These are phyloP conservation scores for Echinops telfairi DNA, from an alignment of 2,113 vertebrate genomes.

Conservation along the genomic window DNA sequence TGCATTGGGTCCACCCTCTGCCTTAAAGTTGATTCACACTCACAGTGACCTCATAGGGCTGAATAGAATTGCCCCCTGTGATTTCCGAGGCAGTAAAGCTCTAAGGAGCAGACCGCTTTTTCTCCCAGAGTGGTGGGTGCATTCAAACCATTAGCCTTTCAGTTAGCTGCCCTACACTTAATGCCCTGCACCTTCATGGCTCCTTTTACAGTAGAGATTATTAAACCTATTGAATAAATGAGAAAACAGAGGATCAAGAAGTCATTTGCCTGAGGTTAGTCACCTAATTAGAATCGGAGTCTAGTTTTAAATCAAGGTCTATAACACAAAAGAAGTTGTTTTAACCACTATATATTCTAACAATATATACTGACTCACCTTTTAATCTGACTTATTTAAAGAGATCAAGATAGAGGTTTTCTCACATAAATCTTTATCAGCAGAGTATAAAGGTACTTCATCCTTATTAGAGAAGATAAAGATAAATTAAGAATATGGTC, in stretches of 20 bases:
- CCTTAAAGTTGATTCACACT: too few relatives aligned
- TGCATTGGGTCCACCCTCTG: too few relatives aligned
- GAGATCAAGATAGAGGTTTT: neutral
- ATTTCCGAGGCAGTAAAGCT: too few relatives aligned
- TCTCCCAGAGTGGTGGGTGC: too few relatives aligned
- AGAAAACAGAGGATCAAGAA: constrained; percentile 6
- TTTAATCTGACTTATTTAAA: constrained; percentile 51
- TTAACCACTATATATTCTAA: neutral
- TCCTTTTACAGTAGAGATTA: neutral
- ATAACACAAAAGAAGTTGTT: neutral
- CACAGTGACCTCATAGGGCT: too few relatives aligned
- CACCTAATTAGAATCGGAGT: neutral
- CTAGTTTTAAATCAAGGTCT: constrained; percentile 14
- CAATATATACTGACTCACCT: neutral
- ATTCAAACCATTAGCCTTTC: too few relatives aligned
- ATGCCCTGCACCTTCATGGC: too few relatives aligned
- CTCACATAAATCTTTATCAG: neutral
- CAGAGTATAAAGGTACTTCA: neutral
- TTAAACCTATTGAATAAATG: neutral
- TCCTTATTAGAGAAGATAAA: constrained; percentile 16
- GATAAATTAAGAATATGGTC: neutral
- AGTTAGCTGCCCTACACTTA: too few relatives aligned
- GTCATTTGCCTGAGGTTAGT: neutral
- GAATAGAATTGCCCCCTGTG: too few relatives aligned
- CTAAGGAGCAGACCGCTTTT: too few relatives aligned